Base-by-base conservation (phyloP, 2,797 vertebrate species). In the Enteromius trimaculatus region DNA sequence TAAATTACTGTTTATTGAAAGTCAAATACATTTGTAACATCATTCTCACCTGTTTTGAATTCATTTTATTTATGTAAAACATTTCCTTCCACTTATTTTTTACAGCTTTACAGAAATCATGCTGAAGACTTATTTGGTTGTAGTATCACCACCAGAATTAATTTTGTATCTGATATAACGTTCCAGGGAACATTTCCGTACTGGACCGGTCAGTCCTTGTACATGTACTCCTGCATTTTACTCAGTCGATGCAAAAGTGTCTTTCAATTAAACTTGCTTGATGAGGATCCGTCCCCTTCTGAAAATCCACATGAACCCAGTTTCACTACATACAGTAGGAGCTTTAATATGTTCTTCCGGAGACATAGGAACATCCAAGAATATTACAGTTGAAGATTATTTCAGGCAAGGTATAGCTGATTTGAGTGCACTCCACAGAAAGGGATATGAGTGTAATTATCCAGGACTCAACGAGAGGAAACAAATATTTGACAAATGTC, bases 361-460 rank as follows among this genome's bases (percentile, higher is more conserved):
- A 86, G 80, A 83, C 71, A 76, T 64, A 21, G 60, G n/a, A 88
- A 66, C 47, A 42, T 81, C 79, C 84, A 65, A 70, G 68, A 75
- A 81, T 37, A 31, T 76, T 72, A 70, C 75, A 66, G 86, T 60
- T 39, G 77, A 81, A 84, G n/a, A 80, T 60, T 17, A 71, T 60
- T 76, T 76, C 65, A 71, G 44, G 77, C 70, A 47, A 86, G 49
- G 60, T 42, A 81, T n/a, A 83, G 80, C 74, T 79, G 78, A 31
- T 65, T 78, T 58, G 60, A 75, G 51, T 65, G 58, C 82, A 72
- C 80, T 83, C 77, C 80, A 83, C 87, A 79, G 72, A 65, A 79
- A 77, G 58, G 34, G 85, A 83, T 55, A 84, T n/a, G 76, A 85
- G 76, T 82, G 55, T 80, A 68, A 76, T 82, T 71, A 81, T 64